Percentiles rank a stretch among this genome's conserved stretches.
Evolutionary conservation across 2,888 invertebrate genomes (phyloP).

Genomic region (Thymelicus lineola): DNA sequence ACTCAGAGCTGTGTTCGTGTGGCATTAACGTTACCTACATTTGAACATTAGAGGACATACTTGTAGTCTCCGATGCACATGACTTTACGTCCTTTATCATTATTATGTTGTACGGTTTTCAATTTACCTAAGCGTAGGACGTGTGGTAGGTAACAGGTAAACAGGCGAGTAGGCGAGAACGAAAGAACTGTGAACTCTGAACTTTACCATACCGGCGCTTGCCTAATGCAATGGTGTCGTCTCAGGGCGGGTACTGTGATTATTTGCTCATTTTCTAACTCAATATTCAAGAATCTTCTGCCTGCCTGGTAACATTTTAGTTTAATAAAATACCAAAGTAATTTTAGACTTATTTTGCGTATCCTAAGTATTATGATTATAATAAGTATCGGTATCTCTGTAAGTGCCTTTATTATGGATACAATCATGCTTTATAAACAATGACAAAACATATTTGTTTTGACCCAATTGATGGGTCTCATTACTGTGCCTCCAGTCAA

Average conservation of each 20-base stretch:
- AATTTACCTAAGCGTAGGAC: constrained; percentile 36
- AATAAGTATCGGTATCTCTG: neutral
- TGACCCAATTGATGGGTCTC: no score
- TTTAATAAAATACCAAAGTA: constrained; percentile 41
- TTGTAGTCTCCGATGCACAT: constrained; percentile 30
- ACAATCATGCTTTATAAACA: no score
- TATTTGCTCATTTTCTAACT: constrained; percentile 46
- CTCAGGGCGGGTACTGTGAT: constrained; percentile 43
- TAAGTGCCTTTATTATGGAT: no score
- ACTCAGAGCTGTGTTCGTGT: constrained; percentile 58
- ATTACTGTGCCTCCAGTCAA: no score
- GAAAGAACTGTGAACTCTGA: constrained; percentile 53
- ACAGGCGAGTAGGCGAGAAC: constrained; percentile 31
- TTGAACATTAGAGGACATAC: constrained; percentile 52
- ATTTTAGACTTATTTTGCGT: constrained; percentile 38
- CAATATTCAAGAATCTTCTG: constrained; percentile 31
- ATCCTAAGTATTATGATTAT: constrained; percentile 7
- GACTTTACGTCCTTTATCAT: constrained; percentile 39
- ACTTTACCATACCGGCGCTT: constrained; percentile 54
- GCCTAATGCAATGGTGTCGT: constrained; percentile 49
- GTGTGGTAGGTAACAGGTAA: constrained; percentile 34
- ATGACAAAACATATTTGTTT: no score
- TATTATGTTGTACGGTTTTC: constrained; percentile 38
- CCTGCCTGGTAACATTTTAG: constrained; percentile 36
- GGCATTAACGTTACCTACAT: constrained; percentile 65